Evolutionary conservation across 1,140 invertebrate genomes (phyloP).

Genomic region (Antheraea pernyi): DNA sequence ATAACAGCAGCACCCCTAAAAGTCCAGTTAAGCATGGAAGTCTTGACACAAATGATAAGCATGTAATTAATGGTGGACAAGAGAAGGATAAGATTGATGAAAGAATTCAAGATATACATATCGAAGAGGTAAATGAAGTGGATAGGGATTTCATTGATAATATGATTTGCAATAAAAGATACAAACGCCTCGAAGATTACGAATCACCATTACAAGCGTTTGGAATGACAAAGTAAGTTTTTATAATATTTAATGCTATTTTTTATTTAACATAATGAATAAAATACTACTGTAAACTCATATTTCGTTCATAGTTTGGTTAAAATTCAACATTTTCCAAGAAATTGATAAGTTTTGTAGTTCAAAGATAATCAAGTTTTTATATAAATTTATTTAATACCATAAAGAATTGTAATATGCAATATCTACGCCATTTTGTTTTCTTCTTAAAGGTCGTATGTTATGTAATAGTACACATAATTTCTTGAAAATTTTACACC

Average conservation of each 20-base stretch:
- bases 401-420: too few species aligned
- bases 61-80: not conserved
- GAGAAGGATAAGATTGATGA: not conserved
- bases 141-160: not conserved
- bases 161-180: slow-evolving; percentile 12
- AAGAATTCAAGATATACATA: not conserved
- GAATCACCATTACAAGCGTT: slow-evolving; percentile 61
- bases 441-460: too few species aligned
- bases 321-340: too few species aligned
- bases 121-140: not conserved
- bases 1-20: slow-evolving; percentile 41
- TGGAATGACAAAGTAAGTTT: slow-evolving; percentile 55
- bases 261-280: not conserved
- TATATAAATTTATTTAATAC: too few species aligned
- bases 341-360: too few species aligned
- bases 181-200: slow-evolving; percentile 42
- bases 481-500: too few species aligned
- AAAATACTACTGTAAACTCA: too few species aligned
- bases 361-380: too few species aligned
- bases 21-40: slow-evolving; percentile 28
- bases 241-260: not conserved
- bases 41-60: slow-evolving; percentile 16
- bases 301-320: too few species aligned
- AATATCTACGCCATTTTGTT: too few species aligned
- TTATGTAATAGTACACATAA: too few species aligned